phyloP scores from a whole-genome alignment of 2,797 vertebrate genomes.

The Paguma larvata region DNA sequence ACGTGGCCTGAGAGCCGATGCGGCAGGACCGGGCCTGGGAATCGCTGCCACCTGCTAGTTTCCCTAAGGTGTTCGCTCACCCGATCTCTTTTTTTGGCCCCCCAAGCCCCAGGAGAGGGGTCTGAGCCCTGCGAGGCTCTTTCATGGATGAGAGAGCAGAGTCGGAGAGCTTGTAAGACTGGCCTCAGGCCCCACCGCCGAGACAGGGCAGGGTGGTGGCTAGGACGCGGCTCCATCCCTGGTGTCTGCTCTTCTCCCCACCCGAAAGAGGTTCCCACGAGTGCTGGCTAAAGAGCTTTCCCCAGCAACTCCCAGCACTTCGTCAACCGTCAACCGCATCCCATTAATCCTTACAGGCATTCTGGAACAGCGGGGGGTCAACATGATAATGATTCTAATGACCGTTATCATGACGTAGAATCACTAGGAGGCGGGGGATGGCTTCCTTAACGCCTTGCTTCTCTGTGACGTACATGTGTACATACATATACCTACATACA shows the following conservation, averaged over 20 bases:
- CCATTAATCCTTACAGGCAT: background rate
- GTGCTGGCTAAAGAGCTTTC: background rate
- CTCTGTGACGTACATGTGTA: background rate
- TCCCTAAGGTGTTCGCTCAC: background rate
- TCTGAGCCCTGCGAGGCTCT: background rate
- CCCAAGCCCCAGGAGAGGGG: background rate
- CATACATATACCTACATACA: no score
- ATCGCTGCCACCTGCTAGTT: background rate
- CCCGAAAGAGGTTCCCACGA: constrained; percentile 9
- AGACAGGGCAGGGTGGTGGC: background rate
- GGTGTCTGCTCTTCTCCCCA: background rate
- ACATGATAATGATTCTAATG: constrained; percentile 36
- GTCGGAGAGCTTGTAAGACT: background rate
- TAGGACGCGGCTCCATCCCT: background rate
- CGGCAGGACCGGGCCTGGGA: background rate
- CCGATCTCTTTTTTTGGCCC: background rate
- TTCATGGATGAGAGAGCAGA: background rate
- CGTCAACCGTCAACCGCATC: background rate
- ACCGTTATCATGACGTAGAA: background rate
- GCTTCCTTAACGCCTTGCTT: background rate
- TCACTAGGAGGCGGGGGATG: background rate
- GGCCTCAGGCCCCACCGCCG: background rate
- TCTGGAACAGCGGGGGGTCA: constrained; percentile 12
- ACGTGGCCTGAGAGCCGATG: background rate
- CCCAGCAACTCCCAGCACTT: background rate